phyloP scores from a whole-genome alignment of 2,113 vertebrate genomes.

The Ageneiosus marmoratus region DNA sequence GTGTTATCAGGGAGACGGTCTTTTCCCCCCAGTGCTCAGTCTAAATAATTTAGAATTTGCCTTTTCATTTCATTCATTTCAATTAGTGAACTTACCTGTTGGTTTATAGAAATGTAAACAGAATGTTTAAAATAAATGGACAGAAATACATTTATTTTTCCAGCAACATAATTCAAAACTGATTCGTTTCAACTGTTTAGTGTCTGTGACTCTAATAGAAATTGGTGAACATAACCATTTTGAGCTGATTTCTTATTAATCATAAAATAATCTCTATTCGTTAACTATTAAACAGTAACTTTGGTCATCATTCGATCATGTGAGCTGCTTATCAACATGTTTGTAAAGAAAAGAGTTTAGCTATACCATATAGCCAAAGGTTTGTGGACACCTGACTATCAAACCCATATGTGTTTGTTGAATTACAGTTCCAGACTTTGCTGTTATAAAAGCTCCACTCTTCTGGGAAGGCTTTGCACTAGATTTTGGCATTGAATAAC shows the following conservation, averaged over 20 bases:
- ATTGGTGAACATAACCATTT: background rate
- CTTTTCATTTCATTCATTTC: background rate
- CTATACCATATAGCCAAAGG: background rate
- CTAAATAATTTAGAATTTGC: background rate
- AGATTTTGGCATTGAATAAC: too few relatives aligned
- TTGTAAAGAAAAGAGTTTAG: background rate
- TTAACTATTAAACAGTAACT: too few relatives aligned
- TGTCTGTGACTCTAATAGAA: background rate
- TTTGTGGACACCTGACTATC: background rate
- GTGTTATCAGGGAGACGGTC: background rate
- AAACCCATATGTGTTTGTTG: background rate
- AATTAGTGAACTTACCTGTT: too few relatives aligned
- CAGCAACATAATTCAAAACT: background rate
- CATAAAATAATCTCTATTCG: too few relatives aligned
- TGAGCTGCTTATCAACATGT: background rate
- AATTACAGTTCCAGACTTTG: background rate
- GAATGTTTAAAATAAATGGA: too few relatives aligned
- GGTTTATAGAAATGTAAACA: too few relatives aligned
- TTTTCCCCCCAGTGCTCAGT: background rate
- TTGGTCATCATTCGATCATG: too few relatives aligned
- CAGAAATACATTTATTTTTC: too few relatives aligned
- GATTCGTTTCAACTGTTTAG: background rate
- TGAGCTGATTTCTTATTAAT: background rate
- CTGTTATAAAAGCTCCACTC: background rate
- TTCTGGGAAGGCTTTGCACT: background rate